Evolutionary conservation across 2,113 vertebrate species (phyloP).

Genomic region (Sialia sialis): DNA sequence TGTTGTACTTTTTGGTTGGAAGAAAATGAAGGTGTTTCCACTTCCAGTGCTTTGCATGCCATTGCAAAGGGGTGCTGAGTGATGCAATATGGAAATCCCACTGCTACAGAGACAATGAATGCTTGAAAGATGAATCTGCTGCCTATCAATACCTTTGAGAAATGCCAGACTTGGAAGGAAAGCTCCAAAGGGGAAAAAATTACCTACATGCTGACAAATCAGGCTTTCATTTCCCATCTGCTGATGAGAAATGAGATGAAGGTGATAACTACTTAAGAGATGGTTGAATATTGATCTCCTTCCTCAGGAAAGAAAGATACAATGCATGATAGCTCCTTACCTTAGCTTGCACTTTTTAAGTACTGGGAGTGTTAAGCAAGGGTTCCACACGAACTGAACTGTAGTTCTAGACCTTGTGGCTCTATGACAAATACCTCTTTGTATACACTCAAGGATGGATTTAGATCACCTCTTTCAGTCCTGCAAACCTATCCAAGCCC

Average conservation of each 20-base stretch:
- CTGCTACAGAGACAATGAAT: not conserved
- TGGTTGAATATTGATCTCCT: not conserved
- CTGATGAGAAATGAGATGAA: not conserved
- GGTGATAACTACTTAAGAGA: slow-evolving; percentile 2
- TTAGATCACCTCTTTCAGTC: not conserved
- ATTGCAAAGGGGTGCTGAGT: slow-evolving; percentile 4
- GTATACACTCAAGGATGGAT: not conserved
- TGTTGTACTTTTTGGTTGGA: not conserved
- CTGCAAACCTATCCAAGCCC: not conserved
- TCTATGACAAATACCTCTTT: not conserved
- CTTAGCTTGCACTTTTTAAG: not conserved
- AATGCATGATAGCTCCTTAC: not conserved
- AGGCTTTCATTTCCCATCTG: not conserved
- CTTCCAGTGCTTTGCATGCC: not conserved
- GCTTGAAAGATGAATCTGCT: not conserved
- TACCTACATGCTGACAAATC: not conserved
- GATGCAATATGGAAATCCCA: not conserved
- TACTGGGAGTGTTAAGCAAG: not conserved
- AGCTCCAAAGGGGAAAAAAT: not conserved
- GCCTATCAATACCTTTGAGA: not conserved
- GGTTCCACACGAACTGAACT: not conserved
- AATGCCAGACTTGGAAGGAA: slow-evolving; percentile 15
- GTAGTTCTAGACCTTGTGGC: not conserved
- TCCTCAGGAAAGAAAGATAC: not conserved
- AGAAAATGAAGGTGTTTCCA: not conserved